Percentiles rank a stretch among this genome's conserved stretches.
These are phyloP conservation scores for Henricia sp. DNA, from an alignment of 53 echinoderm and acorn worm genomes.

Conservation along the genomic window DNA sequence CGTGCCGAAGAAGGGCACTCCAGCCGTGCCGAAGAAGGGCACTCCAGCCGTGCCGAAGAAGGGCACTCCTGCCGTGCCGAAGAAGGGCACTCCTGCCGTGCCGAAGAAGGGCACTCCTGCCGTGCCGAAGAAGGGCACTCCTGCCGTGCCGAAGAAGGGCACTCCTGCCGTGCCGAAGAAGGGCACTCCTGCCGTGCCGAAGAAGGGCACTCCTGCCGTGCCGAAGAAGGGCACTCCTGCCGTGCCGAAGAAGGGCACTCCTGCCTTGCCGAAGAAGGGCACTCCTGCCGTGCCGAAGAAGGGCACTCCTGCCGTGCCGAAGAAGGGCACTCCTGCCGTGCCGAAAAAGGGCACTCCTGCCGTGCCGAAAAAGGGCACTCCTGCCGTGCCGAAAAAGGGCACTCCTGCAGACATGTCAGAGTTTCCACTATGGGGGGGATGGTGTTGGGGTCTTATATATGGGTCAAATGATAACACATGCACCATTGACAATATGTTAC, in stretches of 20 bases:
- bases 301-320: background rate
- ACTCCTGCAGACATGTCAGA: background rate
- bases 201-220: background rate
- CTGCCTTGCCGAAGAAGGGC: background rate
- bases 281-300: background rate
- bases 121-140: background rate
- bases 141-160: background rate
- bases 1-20: too few relatives aligned
- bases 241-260: background rate
- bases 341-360: background rate
- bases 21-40: too few relatives aligned
- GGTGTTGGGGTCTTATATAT: too few relatives aligned
- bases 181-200: background rate
- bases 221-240: background rate
- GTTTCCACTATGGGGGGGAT: too few relatives aligned
- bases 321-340: background rate
- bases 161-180: background rate
- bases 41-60: background rate
- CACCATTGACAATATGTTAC: slow-evolving; percentile 21
- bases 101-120: background rate
- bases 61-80: background rate
- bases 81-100: background rate
- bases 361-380: background rate
- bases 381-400: background rate
- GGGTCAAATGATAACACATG: slow-evolving; percentile 26